Evolutionary conservation across 1,140 invertebrate species (phyloP), one percentile per base, ranked within the genome.

Genomic region (Drosophila sproati): DNA sequence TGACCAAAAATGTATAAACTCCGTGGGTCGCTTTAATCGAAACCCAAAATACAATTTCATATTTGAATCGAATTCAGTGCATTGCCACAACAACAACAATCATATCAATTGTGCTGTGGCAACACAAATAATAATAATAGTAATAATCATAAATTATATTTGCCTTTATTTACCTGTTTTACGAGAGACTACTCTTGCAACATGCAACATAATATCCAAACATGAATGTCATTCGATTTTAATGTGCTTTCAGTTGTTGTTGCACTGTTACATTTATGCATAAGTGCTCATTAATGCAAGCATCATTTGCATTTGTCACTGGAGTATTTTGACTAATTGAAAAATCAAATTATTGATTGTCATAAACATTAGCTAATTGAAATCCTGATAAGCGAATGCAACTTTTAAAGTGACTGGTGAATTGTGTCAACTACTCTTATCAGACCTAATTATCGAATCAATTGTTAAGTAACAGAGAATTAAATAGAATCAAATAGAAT

Each of bases 281-380:
- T 12, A 20, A 51, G 10, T 69, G 67, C 54, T 80, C 43, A 72
- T 61, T 69, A 52, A 12, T 45, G 48, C 5, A 60, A 55, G 61
- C 52, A 47, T 6, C n/a, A 60, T 77, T 64, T 69, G 50, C 55
- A 43, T 69, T 59, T 55, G 5, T 6, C 35, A 52, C 59, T 55
- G 39, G 48, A 63, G 68, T 60, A 57, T 50, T 73, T 7, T 34
- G 39, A n/a, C 39, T 76, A 79, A 80, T 83, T 76, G 37, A 83
- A 79, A 48, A 59, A 59, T 62, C 31, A 51, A 45, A 43, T 56
- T 28, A 52, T 39, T 57, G 48, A 39, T 39, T 41, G 39, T 45
- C 20, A 20, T 20, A 20, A 20, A 20, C 20, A 20, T 45, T 8
- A 32, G 2, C 3, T 45, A 57, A 45, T 57, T 57, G 5, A 43